Base-by-base conservation (phyloP, 2,113 vertebrate species). In the Cyprinodon variegatus region DNA sequence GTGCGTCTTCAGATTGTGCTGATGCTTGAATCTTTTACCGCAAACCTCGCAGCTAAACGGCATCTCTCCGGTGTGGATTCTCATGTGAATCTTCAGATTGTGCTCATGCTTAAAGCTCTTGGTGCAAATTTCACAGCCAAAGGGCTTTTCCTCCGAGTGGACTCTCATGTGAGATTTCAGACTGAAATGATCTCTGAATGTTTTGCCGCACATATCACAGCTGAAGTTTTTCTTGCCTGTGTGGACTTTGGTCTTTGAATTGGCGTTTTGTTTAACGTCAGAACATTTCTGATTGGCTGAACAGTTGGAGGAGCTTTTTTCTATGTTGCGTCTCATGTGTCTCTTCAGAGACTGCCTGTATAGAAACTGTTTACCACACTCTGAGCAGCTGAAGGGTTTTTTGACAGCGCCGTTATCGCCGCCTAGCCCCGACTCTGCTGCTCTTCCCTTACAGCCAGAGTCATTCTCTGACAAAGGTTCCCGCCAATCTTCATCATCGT, bases 241-340 rank as follows among this genome's bases (percentile, higher is more conserved):
- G 45, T 71, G 69, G 39, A 67, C 40, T 62, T 57, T 68, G 6
- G 61, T 57, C 22, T 59, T 60, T 0, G 48, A 41, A 17, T 61
- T 37, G 36, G 65, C 39, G n/a, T 46, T 53, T 37, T 64, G 65
- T 4, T 22, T 62, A 12, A 22, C 46, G 46, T 63, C 50, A 3
- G 72, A 40, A 68, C 60, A 64, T 43, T 79, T 79, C 39, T 22
- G 61, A 57, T 14, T 38, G 29, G 13, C 45, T 7, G 57, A 59
- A 53, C 70, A 79, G 70, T 61, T 38, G 1, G 77, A 48, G 40
- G 76, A 37, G 37, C 64, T 15, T n/a, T 74, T 79, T 3, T 69
- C 77, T 29, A 48, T 74, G 62, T 79, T 79, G 6, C 77, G 77
- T 39, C 77, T 74, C 72, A 74, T 74, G 78, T 80, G 72, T 70